Conservation (phyloP, 1,140 invertebrate species). For the Luehdorfia chinensis region DNA sequence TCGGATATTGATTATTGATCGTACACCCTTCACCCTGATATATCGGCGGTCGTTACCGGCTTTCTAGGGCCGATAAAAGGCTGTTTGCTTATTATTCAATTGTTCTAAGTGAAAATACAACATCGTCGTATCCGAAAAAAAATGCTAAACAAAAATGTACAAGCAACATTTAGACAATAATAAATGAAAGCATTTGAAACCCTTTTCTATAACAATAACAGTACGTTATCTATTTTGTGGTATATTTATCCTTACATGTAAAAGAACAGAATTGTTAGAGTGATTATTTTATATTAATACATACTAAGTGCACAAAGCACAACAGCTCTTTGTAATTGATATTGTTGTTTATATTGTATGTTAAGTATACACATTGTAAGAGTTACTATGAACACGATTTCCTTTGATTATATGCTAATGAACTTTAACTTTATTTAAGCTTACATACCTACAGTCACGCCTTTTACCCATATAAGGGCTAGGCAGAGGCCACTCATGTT, state of each 20-base stretch:
- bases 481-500: too few species aligned
- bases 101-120: constrained; percentile 35
- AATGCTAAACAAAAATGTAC: too few species aligned
- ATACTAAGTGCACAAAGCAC: neutral
- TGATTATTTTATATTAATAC: neutral
- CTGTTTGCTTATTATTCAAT: constrained; percentile 55
- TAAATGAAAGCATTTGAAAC: too few species aligned
- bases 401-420: constrained; percentile 17
- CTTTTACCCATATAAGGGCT: too few species aligned
- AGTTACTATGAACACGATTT: constrained; percentile 10
- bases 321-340: constrained; percentile 5
- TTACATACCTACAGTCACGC: constrained; percentile 1
- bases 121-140: neutral
- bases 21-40: constrained; percentile 67
- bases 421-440: neutral
- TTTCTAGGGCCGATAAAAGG: constrained; percentile 46
- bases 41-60: constrained; percentile 58
- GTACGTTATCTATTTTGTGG: too few species aligned
- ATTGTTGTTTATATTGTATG: constrained; percentile 6
- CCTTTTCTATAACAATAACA: too few species aligned
- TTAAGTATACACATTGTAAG: constrained; percentile 6
- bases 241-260: too few species aligned
- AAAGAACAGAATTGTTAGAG: too few species aligned
- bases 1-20: constrained; percentile 76
- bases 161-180: too few species aligned